Conservation (phyloP, 2,113 vertebrate species). For the Prunella himalayana region DNA sequence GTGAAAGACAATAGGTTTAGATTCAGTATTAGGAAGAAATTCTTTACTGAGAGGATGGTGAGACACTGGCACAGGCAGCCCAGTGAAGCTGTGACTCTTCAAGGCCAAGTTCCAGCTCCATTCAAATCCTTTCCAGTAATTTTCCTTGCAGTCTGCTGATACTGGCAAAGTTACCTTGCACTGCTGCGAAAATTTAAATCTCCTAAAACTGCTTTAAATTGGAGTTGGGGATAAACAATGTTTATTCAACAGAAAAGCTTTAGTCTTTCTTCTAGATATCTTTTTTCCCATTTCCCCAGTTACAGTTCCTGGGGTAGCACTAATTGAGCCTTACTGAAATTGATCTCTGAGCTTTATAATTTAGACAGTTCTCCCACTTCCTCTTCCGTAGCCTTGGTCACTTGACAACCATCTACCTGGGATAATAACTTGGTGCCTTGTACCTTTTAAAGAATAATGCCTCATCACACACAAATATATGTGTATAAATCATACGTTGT, state of each 20-base stretch:
- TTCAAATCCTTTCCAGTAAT: not conserved
- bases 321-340: conserved; percentile 10
- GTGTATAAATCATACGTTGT: not conserved
- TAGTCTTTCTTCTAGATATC: not conserved
- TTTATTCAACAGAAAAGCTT: not conserved
- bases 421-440: not conserved
- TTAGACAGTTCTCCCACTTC: conserved; percentile 20
- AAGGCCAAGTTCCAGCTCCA: not conserved
- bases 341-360: conserved; percentile 26
- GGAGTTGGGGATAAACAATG: not conserved
- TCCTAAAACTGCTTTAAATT: not conserved
- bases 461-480: not conserved
- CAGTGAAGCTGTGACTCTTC: not conserved
- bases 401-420: not conserved
- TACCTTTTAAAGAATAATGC: not conserved
- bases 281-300: not conserved
- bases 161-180: not conserved
- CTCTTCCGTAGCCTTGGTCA: not conserved
- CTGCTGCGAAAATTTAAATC: not conserved
- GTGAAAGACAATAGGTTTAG: not conserved
- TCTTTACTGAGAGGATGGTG: not conserved
- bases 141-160: not conserved
- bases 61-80: not conserved
- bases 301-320: not conserved
- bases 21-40: not conserved